These are phyloP conservation scores for Plebejus melissa DNA, from an alignment of 2,888 invertebrate species.

Conservation along the genomic window DNA sequence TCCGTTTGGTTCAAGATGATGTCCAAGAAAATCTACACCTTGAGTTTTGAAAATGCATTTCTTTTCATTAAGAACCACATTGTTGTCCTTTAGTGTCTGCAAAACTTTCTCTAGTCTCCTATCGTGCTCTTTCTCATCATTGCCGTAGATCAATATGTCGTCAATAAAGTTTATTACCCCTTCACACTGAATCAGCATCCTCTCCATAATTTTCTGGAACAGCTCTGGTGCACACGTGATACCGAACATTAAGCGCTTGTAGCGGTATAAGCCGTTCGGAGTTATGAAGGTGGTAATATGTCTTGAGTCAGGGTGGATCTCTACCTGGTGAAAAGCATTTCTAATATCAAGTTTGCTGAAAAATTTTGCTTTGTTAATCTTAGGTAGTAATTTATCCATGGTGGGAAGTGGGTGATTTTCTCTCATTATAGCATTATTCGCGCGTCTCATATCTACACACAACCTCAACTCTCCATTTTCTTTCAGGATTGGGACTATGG, in stretches of 20 bases:
- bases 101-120: slow-evolving; percentile 33
- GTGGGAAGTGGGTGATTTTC: slow-evolving; percentile 30
- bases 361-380: slow-evolving; percentile 38
- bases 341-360: slow-evolving; percentile 32
- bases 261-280: slow-evolving; percentile 46
- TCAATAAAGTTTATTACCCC: slow-evolving; percentile 41
- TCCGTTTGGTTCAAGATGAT: slow-evolving; percentile 35
- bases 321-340: slow-evolving; percentile 51
- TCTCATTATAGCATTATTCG: slow-evolving; percentile 25
- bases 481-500: slow-evolving; percentile 38
- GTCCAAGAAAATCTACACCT: slow-evolving; percentile 31
- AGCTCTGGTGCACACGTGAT: slow-evolving; percentile 42
- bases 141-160: slow-evolving; percentile 40
- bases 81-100: slow-evolving; percentile 34
- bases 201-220: slow-evolving; percentile 41
- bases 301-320: slow-evolving; percentile 38
- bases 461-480: slow-evolving; percentile 37
- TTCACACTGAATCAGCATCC: slow-evolving; percentile 38
- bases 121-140: slow-evolving; percentile 34
- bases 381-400: slow-evolving; percentile 33
- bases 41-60: slow-evolving; percentile 37
- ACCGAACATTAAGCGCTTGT: slow-evolving; percentile 52
- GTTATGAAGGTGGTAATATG: slow-evolving; percentile 49
- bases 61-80: slow-evolving; percentile 36
- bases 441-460: slow-evolving; percentile 25